Evolutionary conservation across 2,888 invertebrate species (phyloP), one percentile per base, ranked within the genome.

Genomic region (Pseudococcus jackbeardsleyi): DNA sequence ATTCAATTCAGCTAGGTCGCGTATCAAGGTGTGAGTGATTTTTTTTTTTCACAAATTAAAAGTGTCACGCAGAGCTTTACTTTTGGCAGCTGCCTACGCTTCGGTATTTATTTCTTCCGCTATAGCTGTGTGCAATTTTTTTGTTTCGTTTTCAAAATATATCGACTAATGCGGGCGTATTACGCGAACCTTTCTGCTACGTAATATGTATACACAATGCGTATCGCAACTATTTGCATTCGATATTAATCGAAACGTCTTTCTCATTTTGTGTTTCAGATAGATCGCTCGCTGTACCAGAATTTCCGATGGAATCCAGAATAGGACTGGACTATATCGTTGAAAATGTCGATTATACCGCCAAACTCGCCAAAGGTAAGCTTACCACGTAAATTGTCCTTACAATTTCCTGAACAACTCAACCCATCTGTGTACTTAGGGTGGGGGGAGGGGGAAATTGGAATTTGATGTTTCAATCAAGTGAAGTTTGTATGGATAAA

Each of bases 281-380:
- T 79, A 33, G 42, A 79, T 39, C 17, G 26, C 3, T 39, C 17
- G 26, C 3, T 33, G 26, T 33, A 26, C 12, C 79, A 19, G 79
- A 86, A 46, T 46, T 72, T 48, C 88, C 88, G 79, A 96, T 98
- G 96, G 98, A 98, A 93, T 96, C 97, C 91, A 95, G 96, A 91
- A 96, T 97, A 92, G 98, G 98, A 91, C 94, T 98, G 92, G 97
- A 97, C 93, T 97, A 97, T 92, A 97, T 98, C 92, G 97, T 98
- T 90, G 96, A 97, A 92, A 97, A 97, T 93, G 96, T 96, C 90
- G 97, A 97, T 92, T 97, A 97, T 92, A 96, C 96, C 90, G 94
- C 95, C 91, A 97, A 98, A 92, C 94, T 98, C 91, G 97, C 97
- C 86, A 96, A 96, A 91, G 94, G 94, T 94, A 91, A 91, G 91